phyloP scores from a whole-genome alignment of 2,113 vertebrate genomes.

The Salvelinus sp. region DNA sequence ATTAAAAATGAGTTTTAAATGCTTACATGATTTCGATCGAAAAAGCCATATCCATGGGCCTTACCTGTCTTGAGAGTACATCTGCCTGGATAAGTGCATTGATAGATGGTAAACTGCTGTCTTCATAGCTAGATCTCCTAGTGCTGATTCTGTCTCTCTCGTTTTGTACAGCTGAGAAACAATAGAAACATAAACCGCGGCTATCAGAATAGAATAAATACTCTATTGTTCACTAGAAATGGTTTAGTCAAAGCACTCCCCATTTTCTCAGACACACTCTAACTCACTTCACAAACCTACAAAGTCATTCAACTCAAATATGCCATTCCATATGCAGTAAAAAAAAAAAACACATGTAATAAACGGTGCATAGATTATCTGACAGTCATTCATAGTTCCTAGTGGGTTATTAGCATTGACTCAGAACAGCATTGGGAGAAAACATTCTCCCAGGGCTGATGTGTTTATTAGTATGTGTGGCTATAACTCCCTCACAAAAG shows the following conservation, averaged over 20 bases:
- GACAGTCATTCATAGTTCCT: neutral
- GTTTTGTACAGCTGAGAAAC: slow-evolving; percentile 89
- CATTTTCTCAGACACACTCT: neutral
- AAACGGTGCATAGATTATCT: neutral
- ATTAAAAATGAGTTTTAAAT: neutral
- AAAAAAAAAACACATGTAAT: neutral
- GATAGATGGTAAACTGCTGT: slow-evolving; percentile 97
- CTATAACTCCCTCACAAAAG: slow-evolving; percentile 86
- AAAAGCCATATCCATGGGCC: neutral
- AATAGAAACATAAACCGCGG: neutral
- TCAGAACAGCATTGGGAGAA: slow-evolving; percentile 29
- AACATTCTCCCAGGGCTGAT: slow-evolving; percentile 78
- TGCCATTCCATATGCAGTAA: neutral
- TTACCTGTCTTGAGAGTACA: slow-evolving; percentile 94
- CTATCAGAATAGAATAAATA: neutral
- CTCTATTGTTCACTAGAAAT: neutral
- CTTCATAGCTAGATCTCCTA: slow-evolving; percentile 94
- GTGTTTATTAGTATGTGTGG: slow-evolving; percentile 85
- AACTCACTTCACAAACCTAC: neutral
- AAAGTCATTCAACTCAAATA: neutral
- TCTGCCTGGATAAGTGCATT: slow-evolving; percentile 94
- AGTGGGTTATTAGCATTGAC: neutral
- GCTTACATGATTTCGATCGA: neutral
- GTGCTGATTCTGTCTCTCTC: slow-evolving; percentile 98
- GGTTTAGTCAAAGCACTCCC: too few species aligned